phyloP scores from a whole-genome alignment of 92 coral and sea anemone genomes.

The Epizoanthus scotinus region DNA sequence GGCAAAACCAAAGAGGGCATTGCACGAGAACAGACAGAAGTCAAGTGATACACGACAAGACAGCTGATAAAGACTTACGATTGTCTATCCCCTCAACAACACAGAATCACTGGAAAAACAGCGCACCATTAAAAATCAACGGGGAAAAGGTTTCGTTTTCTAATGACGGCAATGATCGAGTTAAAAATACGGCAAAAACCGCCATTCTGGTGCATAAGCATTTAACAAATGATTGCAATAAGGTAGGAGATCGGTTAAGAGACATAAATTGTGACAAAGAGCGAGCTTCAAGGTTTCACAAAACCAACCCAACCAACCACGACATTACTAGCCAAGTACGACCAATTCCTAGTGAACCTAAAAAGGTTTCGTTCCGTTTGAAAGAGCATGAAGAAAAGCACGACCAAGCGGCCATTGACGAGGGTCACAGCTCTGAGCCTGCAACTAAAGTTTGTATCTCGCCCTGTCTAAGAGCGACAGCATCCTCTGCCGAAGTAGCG shows the following conservation, averaged over 20 bases:
- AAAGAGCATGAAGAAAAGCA: not conserved
- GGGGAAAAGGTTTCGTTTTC: not conserved
- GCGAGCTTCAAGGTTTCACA: not conserved
- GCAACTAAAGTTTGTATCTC: not conserved
- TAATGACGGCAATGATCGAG: not conserved
- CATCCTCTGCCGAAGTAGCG: not conserved
- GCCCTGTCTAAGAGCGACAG: not conserved
- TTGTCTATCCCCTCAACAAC: not conserved
- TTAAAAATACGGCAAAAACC: not conserved
- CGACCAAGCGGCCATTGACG: not conserved
- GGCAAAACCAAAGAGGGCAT: not conserved
- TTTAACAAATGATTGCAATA: not conserved
- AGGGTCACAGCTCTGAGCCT: not conserved
- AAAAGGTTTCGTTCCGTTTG: conserved; percentile 19
- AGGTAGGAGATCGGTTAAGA: not conserved
- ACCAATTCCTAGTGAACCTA: not conserved
- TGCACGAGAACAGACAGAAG: not conserved
- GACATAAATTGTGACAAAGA: not conserved
- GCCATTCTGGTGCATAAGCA: not conserved
- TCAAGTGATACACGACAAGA: not conserved
- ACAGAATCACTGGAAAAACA: not conserved
- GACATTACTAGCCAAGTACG: not conserved
- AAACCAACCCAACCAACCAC: not conserved
- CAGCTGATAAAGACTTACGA: not conserved
- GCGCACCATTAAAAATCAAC: not conserved